phyloP scores from a whole-genome alignment of 1,140 invertebrate genomes.

The Tribolium madens region DNA sequence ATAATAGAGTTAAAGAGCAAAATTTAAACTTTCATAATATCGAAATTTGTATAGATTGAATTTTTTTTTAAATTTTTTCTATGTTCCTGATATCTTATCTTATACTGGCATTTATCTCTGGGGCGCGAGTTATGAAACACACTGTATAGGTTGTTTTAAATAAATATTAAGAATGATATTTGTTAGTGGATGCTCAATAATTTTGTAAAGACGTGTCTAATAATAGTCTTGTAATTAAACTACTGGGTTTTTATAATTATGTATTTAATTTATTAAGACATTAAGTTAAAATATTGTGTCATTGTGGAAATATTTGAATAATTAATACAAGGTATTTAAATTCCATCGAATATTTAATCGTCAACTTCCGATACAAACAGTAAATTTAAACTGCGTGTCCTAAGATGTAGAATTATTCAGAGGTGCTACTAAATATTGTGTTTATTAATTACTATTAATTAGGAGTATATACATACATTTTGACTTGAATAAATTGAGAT shows the following conservation, averaged over 20 bases:
- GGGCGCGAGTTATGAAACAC: no score
- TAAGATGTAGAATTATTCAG: background rate
- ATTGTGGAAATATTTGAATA: slow-evolving; percentile 12
- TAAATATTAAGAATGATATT: background rate
- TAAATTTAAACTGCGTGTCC: background rate
- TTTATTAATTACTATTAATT: background rate
- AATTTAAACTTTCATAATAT: no score
- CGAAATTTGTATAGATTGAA: no score
- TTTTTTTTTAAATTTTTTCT: no score
- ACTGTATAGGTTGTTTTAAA: no score
- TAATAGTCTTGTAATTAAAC: background rate
- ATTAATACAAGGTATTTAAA: slow-evolving; percentile 9
- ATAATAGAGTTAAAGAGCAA: no score
- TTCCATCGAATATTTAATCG: background rate
- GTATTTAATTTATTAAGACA: slow-evolving; percentile 13
- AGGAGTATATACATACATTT: background rate
- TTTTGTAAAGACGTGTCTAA: background rate
- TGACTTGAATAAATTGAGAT: background rate
- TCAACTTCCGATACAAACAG: slow-evolving; percentile 1
- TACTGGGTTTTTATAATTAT: slow-evolving; percentile 3
- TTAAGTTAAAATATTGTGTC: slow-evolving; percentile 13
- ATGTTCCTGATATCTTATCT: no score
- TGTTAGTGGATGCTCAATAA: background rate
- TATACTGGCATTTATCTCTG: no score
- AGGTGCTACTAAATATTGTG: background rate